These are phyloP conservation scores for Ranitomeya variabilis DNA, from an alignment of 2,113 vertebrate species.

Conservation along the genomic window DNA sequence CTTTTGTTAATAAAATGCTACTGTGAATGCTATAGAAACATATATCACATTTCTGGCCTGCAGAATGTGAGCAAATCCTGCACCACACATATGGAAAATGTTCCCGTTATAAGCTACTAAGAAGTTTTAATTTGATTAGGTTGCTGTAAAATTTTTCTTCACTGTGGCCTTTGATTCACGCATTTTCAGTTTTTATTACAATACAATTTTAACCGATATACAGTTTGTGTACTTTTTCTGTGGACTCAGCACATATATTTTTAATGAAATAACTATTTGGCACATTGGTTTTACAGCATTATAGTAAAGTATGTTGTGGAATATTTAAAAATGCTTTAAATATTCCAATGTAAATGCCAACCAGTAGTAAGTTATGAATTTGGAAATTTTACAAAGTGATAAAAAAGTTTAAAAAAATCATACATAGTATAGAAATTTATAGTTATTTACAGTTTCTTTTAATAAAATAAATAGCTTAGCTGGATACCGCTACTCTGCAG, in stretches of 20 bases:
- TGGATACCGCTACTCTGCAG: no score
- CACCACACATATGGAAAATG: constrained; percentile 21
- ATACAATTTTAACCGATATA: constrained; percentile 26
- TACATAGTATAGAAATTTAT: background rate
- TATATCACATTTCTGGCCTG: background rate
- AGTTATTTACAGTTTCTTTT: background rate
- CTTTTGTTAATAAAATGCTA: constrained; percentile 35
- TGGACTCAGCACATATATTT: constrained; percentile 1
- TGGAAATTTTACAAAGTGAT: background rate
- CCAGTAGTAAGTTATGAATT: constrained; percentile 15
- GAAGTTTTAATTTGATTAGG: constrained; percentile 32
- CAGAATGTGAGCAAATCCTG: background rate
- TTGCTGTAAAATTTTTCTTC: background rate
- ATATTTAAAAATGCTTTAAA: background rate
- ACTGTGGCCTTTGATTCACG: background rate
- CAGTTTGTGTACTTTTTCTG: background rate
- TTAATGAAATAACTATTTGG: constrained; percentile 29
- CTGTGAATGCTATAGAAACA: background rate
- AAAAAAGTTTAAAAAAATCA: background rate
- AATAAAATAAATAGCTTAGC: background rate
- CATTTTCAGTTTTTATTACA: constrained; percentile 30
- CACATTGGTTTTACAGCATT: constrained; percentile 3
- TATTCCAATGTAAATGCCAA: constrained; percentile 39
- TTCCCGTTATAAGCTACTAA: background rate
- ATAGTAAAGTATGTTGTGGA: background rate